Conservation (phyloP, 2,888 invertebrate species). For the Clusia tigrina region DNA sequence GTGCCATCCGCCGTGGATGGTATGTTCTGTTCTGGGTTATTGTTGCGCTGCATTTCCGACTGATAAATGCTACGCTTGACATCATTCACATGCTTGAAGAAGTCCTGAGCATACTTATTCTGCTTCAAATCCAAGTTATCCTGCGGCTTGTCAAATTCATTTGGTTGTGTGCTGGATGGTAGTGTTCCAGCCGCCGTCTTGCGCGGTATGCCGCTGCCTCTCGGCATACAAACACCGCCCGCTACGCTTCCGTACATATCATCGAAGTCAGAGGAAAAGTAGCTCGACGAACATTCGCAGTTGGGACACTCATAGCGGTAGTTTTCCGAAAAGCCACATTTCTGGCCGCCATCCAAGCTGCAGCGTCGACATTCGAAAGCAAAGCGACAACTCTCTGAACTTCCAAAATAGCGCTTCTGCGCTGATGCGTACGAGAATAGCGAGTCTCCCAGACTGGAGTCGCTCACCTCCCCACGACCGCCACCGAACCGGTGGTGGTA, state of each 20-base stretch:
- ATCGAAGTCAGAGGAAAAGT: conserved; percentile 64
- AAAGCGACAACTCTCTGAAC: conserved; percentile 63
- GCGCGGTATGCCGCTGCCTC: conserved; percentile 51
- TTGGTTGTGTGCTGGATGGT: conserved; percentile 42
- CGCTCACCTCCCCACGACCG: conserved; percentile 54
- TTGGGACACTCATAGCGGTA: conserved; percentile 63
- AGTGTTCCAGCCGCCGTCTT: conserved; percentile 56
- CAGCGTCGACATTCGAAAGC: conserved; percentile 63
- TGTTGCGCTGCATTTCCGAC: conserved; percentile 59
- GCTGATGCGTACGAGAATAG: conserved; percentile 55
- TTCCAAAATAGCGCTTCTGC: conserved; percentile 62
- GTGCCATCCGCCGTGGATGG: neutral
- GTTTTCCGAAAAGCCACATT: conserved; percentile 63
- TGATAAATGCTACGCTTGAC: conserved; percentile 64
- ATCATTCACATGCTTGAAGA: conserved; percentile 64
- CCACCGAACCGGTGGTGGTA: conserved; percentile 39
- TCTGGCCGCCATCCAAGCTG: conserved; percentile 61
- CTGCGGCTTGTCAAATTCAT: conserved; percentile 25
- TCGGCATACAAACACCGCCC: conserved; percentile 38
- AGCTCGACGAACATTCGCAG: conserved; percentile 64
- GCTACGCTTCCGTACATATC: conserved; percentile 57
- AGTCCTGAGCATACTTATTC: conserved; percentile 64
- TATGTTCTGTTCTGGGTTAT: conserved; percentile 37
- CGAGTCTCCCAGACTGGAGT: conserved; percentile 57
- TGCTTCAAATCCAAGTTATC: conserved; percentile 57